Evolutionary conservation across 2,888 invertebrate species (phyloP), one percentile per base, ranked within the genome.

Genomic region (Alentia gelatinosa): DNA sequence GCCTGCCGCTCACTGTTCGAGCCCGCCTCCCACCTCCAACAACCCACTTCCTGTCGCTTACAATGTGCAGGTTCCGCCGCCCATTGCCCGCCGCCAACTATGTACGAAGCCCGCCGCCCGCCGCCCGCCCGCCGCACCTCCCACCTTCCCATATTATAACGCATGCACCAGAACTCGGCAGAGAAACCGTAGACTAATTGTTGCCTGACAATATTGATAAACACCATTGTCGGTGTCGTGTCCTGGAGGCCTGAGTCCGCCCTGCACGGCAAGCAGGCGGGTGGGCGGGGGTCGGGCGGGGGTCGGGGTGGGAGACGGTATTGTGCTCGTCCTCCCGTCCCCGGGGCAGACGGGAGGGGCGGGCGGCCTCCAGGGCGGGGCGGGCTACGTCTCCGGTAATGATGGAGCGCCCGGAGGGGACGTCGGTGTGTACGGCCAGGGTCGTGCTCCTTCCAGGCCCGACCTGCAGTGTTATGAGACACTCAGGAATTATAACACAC

Each of bases 141-240:
- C n/a, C n/a, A n/a, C n/a, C n/a, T n/a, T n/a, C n/a, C n/a, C n/a
- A n/a, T n/a, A n/a, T n/a, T n/a, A n/a, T n/a, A n/a, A n/a, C n/a
- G n/a, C n/a, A n/a, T n/a, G n/a, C n/a, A n/a, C n/a, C n/a, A n/a
- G n/a, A n/a, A n/a, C 68, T 68, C 30, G 30, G 30, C 68, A 30
- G n/a, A 9, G 79, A 79, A 35, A 79, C n/a, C 79, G 12, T 79
- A 79, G 37, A 39, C 79, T 79, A 79, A 79, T 79, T 79, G 79
- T 79, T 79, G 79, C 79, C 79, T 79, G 79, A 79, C 79, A 79
- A 79, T 79, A 79, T 79, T 79, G 79, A 79, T 79, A 79, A 79
- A 79, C 79, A 79, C 79, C 12, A 79, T 79, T 79, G 79, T 79
- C 35, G 30, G 33, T 74, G 74, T 4, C 30, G 19, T 19, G 30